Evolutionary conservation across 2,797 vertebrate genomes (phyloP).

Genomic region (Anniella stebbinsi): DNA sequence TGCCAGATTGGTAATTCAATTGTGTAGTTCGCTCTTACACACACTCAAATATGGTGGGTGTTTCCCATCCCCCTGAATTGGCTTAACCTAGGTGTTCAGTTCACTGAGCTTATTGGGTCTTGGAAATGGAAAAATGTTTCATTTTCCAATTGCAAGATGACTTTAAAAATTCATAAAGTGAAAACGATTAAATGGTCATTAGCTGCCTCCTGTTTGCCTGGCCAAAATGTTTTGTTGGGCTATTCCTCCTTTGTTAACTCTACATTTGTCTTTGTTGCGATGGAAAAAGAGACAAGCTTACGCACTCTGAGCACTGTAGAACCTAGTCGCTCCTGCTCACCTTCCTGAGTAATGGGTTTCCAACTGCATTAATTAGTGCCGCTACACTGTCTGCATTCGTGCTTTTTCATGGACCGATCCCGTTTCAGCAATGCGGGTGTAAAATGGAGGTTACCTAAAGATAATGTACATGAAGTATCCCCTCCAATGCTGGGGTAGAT

Average conservation of each 20-base stretch:
- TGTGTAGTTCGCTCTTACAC: too few relatives aligned
- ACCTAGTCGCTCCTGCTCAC: background rate
- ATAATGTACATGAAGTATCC: background rate
- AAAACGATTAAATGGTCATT: background rate
- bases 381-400: background rate
- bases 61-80: too few relatives aligned
- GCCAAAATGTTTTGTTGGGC: background rate
- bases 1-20: background rate
- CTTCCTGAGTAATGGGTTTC: background rate
- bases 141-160: background rate
- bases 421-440: background rate
- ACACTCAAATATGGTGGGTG: too few relatives aligned
- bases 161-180: background rate
- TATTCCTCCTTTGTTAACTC: background rate
- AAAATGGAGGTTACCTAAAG: background rate
- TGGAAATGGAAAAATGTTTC: background rate
- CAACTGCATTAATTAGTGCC: background rate
- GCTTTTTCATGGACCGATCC: background rate
- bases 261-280: background rate
- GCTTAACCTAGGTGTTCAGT: background rate
- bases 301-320: background rate
- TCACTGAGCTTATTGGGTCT: background rate
- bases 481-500: background rate
- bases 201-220: background rate
- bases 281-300: background rate